Percentiles rank a stretch among this genome's conserved stretches.
These are phyloP conservation scores for Liodrosophila aerea DNA, from an alignment of 2,888 invertebrate genomes.

Conservation along the genomic window DNA sequence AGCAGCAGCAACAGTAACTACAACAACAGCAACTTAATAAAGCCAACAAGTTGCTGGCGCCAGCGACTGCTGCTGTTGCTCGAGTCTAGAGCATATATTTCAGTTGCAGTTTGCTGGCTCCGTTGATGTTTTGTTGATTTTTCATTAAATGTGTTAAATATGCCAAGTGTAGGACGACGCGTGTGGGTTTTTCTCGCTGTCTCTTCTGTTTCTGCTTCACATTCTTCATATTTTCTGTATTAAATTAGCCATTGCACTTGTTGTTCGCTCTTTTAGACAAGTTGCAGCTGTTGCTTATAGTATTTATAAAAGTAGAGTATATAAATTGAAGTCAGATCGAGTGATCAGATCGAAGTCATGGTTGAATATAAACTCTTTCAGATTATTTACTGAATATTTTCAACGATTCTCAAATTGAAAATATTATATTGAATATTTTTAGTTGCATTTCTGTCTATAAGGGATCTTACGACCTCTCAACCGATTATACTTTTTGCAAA, in stretches of 20 bases:
- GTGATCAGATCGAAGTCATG: too few species aligned
- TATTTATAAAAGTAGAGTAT: too few species aligned
- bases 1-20: constrained; percentile 33
- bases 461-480: too few species aligned
- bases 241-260: constrained; percentile 49
- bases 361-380: too few species aligned
- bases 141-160: constrained; percentile 77
- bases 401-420: too few species aligned
- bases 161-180: constrained; percentile 66
- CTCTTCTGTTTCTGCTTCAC: constrained; percentile 4
- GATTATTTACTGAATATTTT: too few species aligned
- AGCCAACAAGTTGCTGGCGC: constrained; percentile 66
- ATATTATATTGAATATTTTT: too few species aligned
- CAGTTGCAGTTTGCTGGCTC: constrained; percentile 58
- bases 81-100: constrained; percentile 24
- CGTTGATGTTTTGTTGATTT: constrained; percentile 75
- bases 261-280: constrained; percentile 13
- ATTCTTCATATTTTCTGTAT: constrained; percentile 16
- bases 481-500: too few species aligned
- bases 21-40: constrained; percentile 73
- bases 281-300: not conserved
- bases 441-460: too few species aligned
- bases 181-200: constrained; percentile 65
- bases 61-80: constrained; percentile 35
- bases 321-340: too few species aligned